phyloP scores from a whole-genome alignment of 1,140 invertebrate genomes.

The Drosophila orosa region DNA sequence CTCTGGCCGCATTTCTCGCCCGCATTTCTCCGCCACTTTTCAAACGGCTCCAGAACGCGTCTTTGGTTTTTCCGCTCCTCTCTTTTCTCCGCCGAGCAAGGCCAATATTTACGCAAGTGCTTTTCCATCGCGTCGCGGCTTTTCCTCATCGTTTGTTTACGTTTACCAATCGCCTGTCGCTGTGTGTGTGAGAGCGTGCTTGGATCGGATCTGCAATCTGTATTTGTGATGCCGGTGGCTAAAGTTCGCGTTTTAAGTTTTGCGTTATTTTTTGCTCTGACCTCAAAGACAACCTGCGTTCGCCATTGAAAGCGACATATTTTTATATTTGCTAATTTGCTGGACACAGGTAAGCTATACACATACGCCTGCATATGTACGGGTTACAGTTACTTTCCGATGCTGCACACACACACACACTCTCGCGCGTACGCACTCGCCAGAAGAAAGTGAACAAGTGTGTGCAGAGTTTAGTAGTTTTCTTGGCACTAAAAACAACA shows the following conservation, averaged over 20 bases:
- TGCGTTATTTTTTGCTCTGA: not conserved
- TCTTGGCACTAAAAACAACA: conserved; percentile 42
- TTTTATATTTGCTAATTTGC: conserved; percentile 58
- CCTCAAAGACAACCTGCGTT: conserved; percentile 21
- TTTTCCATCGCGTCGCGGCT: conserved; percentile 43
- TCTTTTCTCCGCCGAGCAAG: conserved; percentile 16
- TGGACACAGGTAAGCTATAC: conserved; percentile 63
- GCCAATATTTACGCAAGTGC: conserved; percentile 76
- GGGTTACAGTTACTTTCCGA: conserved; percentile 70
- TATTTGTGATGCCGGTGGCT: conserved; percentile 48
- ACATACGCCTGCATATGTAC: conserved; percentile 1
- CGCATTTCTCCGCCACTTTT: conserved; percentile 18
- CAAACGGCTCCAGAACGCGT: conserved; percentile 19
- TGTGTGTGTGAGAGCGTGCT: conserved; percentile 12
- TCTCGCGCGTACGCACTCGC: conserved; percentile 9
- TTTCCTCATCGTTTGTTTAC: conserved; percentile 42
- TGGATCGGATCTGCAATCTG: conserved; percentile 23
- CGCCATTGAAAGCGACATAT: conserved; percentile 73
- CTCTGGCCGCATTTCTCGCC: conserved; percentile 2
- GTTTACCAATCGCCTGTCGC: conserved; percentile 1
- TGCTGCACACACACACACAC: conserved; percentile 43
- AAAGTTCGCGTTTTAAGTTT: conserved; percentile 48
- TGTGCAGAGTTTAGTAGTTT: conserved; percentile 68
- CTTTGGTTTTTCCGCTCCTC: conserved; percentile 1
- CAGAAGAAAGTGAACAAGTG: conserved; percentile 79